These are phyloP conservation scores for Ophiodon elongatus DNA, from an alignment of 2,113 vertebrate genomes.

Conservation along the genomic window DNA sequence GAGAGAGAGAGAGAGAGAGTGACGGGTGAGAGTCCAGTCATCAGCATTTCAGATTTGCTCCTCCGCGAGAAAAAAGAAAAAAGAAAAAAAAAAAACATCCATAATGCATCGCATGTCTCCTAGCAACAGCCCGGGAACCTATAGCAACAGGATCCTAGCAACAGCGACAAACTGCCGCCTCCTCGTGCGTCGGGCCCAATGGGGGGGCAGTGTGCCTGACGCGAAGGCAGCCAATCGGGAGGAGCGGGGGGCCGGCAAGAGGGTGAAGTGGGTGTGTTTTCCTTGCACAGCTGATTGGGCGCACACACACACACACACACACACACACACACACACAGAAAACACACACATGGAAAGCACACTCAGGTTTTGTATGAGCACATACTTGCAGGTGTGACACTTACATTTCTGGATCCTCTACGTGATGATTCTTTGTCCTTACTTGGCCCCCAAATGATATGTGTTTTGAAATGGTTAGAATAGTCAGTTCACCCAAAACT, in stretches of 20 bases:
- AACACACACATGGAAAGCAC: slow-evolving; percentile 9
- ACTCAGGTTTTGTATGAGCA: not conserved
- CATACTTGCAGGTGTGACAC: not conserved
- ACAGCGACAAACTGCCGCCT: slow-evolving; percentile 79
- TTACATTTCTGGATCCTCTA: not conserved
- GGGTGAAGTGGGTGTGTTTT: slow-evolving; percentile 40
- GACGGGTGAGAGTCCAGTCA: slow-evolving; percentile 73
- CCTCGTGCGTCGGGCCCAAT: slow-evolving; percentile 75
- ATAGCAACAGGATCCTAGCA: slow-evolving; percentile 92
- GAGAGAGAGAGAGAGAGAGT: not conserved
- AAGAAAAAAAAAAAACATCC: slow-evolving; percentile 79
- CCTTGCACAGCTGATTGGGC: slow-evolving; percentile 62
- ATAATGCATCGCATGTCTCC: slow-evolving; percentile 91
- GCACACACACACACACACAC: slow-evolving; percentile 47
- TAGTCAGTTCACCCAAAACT: too few species aligned
- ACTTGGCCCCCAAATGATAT: not conserved
- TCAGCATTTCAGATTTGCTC: slow-evolving; percentile 90
- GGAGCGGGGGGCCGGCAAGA: not conserved
- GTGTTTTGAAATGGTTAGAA: too few species aligned
- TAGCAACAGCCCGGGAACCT: slow-evolving; percentile 83
- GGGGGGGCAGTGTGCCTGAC: slow-evolving; percentile 21
- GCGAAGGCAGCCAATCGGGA: slow-evolving; percentile 67
- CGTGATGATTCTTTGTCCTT: not conserved
- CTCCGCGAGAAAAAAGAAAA: slow-evolving; percentile 76
- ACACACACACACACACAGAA: slow-evolving; percentile 13